These are phyloP conservation scores for Aethina tumida DNA, from an alignment of 1,140 invertebrate genomes.

Conservation along the genomic window DNA sequence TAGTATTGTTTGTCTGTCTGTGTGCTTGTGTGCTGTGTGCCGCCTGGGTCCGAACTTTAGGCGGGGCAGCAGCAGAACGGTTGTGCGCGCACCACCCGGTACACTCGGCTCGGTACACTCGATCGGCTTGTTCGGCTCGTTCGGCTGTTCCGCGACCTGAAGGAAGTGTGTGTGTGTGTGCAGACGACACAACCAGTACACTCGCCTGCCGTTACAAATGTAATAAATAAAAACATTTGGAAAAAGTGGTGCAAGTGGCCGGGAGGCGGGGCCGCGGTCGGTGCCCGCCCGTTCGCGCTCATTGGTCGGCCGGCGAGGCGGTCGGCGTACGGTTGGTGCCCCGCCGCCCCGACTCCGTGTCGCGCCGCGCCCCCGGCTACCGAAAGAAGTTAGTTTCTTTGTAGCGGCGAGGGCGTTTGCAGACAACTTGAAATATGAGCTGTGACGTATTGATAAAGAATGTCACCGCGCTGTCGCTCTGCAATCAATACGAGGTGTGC, in stretches of 20 bases:
- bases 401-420: slow-evolving; percentile 36
- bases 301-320: slow-evolving; percentile 30
- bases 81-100: slow-evolving; percentile 37
- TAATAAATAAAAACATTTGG: slow-evolving; percentile 57
- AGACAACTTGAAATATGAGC: slow-evolving; percentile 39
- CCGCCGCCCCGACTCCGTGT: slow-evolving; percentile 21
- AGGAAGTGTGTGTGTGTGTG: no score
- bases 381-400: slow-evolving; percentile 37
- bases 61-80: slow-evolving; percentile 35
- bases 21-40: no score
- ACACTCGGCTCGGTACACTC: no score
- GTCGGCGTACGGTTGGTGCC: slow-evolving; percentile 34
- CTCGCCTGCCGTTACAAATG: slow-evolving; percentile 50
- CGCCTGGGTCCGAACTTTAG: no score
- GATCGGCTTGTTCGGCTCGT: no score
- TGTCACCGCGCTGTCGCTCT: slow-evolving; percentile 47
- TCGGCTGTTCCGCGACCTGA: slow-evolving; percentile 30
- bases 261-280: slow-evolving; percentile 24
- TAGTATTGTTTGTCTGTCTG: slow-evolving; percentile 33
- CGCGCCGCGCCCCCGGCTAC: slow-evolving; percentile 28
- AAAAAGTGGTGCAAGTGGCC: slow-evolving; percentile 36
- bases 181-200: slow-evolving; percentile 42
- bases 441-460: slow-evolving; percentile 49
- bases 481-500: slow-evolving; percentile 37
- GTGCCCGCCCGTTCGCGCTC: slow-evolving; percentile 13